Evolutionary conservation across 37 sponge, comb jelly and placozoan species (phyloP), one percentile per base, ranked within the genome.

Genomic region (Aplysina aerophoba): DNA sequence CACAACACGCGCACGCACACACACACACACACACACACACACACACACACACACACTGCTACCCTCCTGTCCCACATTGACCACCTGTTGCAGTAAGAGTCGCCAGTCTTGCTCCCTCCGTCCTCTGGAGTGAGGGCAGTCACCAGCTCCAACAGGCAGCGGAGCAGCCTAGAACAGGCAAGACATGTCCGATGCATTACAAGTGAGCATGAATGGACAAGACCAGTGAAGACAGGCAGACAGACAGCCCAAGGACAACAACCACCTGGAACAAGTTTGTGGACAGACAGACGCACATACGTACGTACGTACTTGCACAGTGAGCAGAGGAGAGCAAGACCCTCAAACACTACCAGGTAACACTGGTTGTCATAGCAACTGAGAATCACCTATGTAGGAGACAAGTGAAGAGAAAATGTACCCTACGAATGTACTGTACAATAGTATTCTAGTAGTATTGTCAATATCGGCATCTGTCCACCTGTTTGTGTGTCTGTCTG

Each of bases 331-430:
- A 93, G 82, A 12, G 90, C 41, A 59, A 91, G 87, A 0, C 94
- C 94, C 81, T 93, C 94, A 77, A 90, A 93, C 60, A 93, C 74
- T 8, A 89, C 85, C 22, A 90, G 86, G 59, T 93, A 93, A 54
- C 85, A 87, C 86, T 93, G 94, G 88, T 93, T 93, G 74, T 79
- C 83, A 19, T 83, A 88, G 73, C 71, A 85, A 81, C 81, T 85
- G 38, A 75, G 24, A n/a, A 50, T 75, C 54, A 75, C 78, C 78
- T 75, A n/a, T n/a, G n/a, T n/a, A 75, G 78, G 15, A 40, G 38
- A 31, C 33, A 44, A 17, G 53, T 41, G 21, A 3, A 40, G 2
- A 75, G 12, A n/a, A 25, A 6, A 75, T 15, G 24, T 75, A 19
- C 44, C 21, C 39, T 75, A 40, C 78, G 15, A 1, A 75, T 22